These are phyloP conservation scores for Ormyrus nitidulus DNA, from an alignment of 2,888 invertebrate genomes.

Conservation along the genomic window DNA sequence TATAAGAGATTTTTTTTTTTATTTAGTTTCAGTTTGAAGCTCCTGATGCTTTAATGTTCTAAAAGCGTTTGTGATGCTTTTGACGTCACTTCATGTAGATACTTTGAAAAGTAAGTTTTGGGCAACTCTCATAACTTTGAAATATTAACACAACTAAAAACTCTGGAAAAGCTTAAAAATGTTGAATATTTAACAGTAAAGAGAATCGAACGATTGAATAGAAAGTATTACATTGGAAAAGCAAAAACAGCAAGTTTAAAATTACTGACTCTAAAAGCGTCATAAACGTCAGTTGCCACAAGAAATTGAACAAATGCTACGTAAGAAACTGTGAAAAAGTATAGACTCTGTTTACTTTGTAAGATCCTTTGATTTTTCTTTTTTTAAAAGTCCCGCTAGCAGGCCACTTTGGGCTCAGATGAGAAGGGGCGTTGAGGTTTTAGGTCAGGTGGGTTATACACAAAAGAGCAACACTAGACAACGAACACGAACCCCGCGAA, in stretches of 20 bases:
- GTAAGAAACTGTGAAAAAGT: conserved; percentile 33
- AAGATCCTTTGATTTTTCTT: conserved; percentile 43
- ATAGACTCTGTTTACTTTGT: conserved; percentile 21
- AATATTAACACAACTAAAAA: conserved; percentile 18
- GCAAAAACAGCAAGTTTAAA: not conserved
- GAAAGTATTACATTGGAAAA: conserved; percentile 12
- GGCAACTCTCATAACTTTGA: conserved; percentile 50
- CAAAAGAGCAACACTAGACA: conserved; percentile 92
- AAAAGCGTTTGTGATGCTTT: conserved; percentile 52
- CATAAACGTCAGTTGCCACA: conserved; percentile 44
- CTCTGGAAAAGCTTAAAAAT: conserved; percentile 29
- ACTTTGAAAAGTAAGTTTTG: conserved; percentile 52
- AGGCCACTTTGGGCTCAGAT: conserved; percentile 48
- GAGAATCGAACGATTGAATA: not conserved
- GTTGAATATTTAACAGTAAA: conserved; percentile 14
- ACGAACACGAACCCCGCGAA: conserved; percentile 84
- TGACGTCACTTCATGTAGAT: conserved; percentile 45
- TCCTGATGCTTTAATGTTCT: conserved; percentile 37
- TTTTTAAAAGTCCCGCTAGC: conserved; percentile 52
- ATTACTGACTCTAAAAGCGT: not conserved
- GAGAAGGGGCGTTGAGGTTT: conserved; percentile 56
- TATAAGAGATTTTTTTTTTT: not conserved
- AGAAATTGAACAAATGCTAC: conserved; percentile 32
- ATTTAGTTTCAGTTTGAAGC: conserved; percentile 43
- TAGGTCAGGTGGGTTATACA: conserved; percentile 79